Conservation (phyloP, 2,888 invertebrate genomes). For the Idaea dimidiata region DNA sequence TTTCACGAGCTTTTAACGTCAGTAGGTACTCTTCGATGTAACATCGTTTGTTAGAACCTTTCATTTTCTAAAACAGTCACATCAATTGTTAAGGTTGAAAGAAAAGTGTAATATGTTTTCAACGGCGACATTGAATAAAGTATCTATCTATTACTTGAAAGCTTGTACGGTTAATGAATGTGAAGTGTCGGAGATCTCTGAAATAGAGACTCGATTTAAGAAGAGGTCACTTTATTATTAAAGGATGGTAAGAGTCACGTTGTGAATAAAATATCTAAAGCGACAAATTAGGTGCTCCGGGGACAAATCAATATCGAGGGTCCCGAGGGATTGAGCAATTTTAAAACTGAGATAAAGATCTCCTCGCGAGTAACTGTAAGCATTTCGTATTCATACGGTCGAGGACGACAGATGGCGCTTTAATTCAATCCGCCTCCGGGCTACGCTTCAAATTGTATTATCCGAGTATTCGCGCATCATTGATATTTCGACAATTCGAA, state of each 20-base stretch:
- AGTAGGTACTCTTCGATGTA: slow-evolving; percentile 56
- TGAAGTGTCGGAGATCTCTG: slow-evolving; percentile 22
- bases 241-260: slow-evolving; percentile 53
- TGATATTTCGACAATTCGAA: slow-evolving; percentile 77
- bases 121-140: slow-evolving; percentile 54
- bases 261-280: slow-evolving; percentile 68
- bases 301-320: slow-evolving; percentile 72
- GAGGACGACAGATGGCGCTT: slow-evolving; percentile 77
- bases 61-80: slow-evolving; percentile 63
- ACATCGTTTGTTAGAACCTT: slow-evolving; percentile 64
- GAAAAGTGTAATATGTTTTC: slow-evolving; percentile 53
- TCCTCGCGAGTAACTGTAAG: slow-evolving; percentile 66
- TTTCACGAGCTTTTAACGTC: slow-evolving; percentile 69
- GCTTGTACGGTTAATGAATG: slow-evolving; percentile 30
- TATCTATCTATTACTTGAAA: slow-evolving; percentile 48
- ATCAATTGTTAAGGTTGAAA: slow-evolving; percentile 52
- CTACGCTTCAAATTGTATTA: slow-evolving; percentile 78
- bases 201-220: slow-evolving; percentile 28
- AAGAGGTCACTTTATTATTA: slow-evolving; percentile 36
- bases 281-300: slow-evolving; percentile 66
- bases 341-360: slow-evolving; percentile 80
- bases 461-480: slow-evolving; percentile 78
- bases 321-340: slow-evolving; percentile 75
- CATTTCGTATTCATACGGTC: slow-evolving; percentile 78
- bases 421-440: slow-evolving; percentile 78